Evolutionary conservation across 53 echinoderm and acorn worm species (phyloP).

Genomic region (Crossaster papposus): DNA sequence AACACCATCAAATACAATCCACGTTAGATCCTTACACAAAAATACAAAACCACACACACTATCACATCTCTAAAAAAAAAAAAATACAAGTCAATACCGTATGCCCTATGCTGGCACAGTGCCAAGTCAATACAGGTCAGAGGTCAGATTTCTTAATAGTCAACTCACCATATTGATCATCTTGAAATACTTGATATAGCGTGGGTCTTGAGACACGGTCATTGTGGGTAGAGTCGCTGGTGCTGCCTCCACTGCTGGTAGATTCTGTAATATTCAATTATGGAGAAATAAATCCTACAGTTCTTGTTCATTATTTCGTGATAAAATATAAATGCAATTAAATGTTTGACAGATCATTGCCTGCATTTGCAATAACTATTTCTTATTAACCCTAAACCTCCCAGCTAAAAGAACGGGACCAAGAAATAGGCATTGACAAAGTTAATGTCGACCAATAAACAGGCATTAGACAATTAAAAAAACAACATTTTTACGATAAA

Average conservation of each 20-base stretch:
- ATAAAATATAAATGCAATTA: too few species aligned
- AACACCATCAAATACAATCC: not conserved
- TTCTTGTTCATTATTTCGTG: too few species aligned
- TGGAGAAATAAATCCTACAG: not conserved
- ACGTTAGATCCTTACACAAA: not conserved
- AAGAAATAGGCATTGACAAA: too few species aligned
- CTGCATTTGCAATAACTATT: not conserved
- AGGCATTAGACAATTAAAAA: too few species aligned
- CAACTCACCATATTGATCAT: slow-evolving; percentile 88
- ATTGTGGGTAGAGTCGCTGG: slow-evolving; percentile 80
- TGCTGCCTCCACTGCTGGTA: slow-evolving; percentile 67
- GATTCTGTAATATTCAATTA: slow-evolving; percentile 11
- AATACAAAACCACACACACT: too few species aligned
- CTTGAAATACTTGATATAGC: slow-evolving; percentile 92
- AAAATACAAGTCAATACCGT: too few species aligned
- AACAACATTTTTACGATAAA: not conserved
- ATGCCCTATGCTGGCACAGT: not conserved
- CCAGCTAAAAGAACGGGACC: too few species aligned
- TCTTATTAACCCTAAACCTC: not conserved
- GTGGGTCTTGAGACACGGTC: slow-evolving; percentile 95
- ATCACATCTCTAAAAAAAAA: too few species aligned
- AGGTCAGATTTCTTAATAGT: not conserved
- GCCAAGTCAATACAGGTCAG: not conserved
- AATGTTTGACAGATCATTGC: not conserved
- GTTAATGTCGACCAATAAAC: too few species aligned